Percentiles rank a stretch among this genome's conserved stretches.
phyloP scores from a whole-genome alignment of 2,797 vertebrate species.

The Anniella stebbinsi region DNA sequence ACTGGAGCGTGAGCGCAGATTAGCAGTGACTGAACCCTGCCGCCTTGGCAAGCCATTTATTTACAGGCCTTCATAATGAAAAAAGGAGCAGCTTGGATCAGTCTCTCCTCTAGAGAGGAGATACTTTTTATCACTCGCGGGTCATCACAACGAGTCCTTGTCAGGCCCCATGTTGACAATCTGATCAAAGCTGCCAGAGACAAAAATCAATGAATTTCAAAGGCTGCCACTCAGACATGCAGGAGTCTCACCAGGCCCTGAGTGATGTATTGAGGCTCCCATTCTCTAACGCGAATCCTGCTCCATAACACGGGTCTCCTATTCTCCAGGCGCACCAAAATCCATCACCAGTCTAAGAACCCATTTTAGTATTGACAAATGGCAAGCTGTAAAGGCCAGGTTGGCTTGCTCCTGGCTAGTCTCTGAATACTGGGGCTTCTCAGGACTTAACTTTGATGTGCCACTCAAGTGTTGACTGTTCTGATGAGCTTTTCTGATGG shows the following conservation, averaged over 20 bases:
- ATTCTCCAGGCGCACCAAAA: slow-evolving; percentile 6
- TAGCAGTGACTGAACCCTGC: neutral
- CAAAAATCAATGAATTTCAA: slow-evolving; percentile 32
- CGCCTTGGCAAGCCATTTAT: neutral
- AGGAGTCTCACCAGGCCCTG: slow-evolving; percentile 16
- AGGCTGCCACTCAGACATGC: slow-evolving; percentile 38
- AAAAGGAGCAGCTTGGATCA: neutral
- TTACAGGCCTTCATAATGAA: neutral
- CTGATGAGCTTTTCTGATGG: neutral
- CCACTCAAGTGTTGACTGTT: neutral
- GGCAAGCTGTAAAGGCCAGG: neutral
- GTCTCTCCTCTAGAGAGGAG: neutral
- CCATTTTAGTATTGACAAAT: neutral
- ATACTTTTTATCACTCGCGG: slow-evolving; percentile 23
- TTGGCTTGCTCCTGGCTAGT: neutral
- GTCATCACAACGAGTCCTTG: slow-evolving; percentile 20
- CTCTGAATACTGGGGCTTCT: neutral
- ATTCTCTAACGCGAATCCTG: neutral
- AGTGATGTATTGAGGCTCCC: neutral
- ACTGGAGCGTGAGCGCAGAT: neutral
- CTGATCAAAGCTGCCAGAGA: slow-evolving; percentile 16
- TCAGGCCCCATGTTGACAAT: slow-evolving; percentile 24
- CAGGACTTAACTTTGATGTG: neutral
- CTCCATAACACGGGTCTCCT: neutral
- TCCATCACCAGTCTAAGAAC: neutral